Percentiles rank a stretch among this genome's conserved stretches.
Conservation (phyloP, 2,888 invertebrate genomes). For the Conomelus anceps region DNA sequence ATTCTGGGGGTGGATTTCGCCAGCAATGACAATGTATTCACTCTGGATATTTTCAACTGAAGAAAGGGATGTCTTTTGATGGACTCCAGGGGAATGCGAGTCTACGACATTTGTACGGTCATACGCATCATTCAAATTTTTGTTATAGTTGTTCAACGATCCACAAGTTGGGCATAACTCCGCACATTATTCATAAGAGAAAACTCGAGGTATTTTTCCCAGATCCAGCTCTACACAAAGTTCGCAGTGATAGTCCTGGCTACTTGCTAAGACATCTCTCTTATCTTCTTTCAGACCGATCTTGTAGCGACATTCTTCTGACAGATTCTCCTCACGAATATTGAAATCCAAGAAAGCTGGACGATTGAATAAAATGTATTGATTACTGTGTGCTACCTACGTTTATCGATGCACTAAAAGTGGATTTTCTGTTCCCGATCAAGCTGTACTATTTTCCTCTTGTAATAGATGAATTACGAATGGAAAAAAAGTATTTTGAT, state of each 20-base stretch:
- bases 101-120: not conserved
- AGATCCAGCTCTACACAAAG: not conserved
- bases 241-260: not conserved
- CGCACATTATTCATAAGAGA: not conserved
- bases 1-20: not conserved
- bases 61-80: not conserved
- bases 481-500: too few species aligned
- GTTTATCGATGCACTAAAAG: too few species aligned
- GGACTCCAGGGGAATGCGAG: not conserved
- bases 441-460: too few species aligned
- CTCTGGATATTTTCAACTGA: not conserved
- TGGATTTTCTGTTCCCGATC: too few species aligned
- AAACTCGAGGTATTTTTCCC: not conserved
- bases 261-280: too few species aligned
- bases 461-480: too few species aligned
- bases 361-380: too few species aligned
- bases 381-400: too few species aligned
- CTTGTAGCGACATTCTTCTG: not conserved
- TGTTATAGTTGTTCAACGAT: not conserved
- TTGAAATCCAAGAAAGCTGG: not conserved
- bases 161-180: not conserved
- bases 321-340: not conserved
- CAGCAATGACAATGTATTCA: not conserved
- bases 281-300: not conserved
- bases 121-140: not conserved